These are phyloP conservation scores for Chloropsis cyanopogon DNA, from an alignment of 2,113 vertebrate genomes.

Conservation along the genomic window DNA sequence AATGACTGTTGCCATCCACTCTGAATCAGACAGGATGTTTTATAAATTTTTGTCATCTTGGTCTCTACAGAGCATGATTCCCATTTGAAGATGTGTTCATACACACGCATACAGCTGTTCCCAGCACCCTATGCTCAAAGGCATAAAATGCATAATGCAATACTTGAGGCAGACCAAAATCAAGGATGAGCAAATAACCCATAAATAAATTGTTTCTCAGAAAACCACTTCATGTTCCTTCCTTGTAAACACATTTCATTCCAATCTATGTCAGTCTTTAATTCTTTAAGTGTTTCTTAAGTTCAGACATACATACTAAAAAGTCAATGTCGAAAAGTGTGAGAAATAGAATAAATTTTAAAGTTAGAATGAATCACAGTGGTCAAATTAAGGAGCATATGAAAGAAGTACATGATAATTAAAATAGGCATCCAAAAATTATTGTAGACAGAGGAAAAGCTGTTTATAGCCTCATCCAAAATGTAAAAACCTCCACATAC, in stretches of 20 bases:
- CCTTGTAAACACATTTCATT: background rate
- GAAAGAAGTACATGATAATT: background rate
- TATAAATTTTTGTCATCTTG: background rate
- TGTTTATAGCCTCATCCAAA: background rate
- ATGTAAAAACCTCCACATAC: background rate
- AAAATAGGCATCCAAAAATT: background rate
- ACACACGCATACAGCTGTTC: background rate
- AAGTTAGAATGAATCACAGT: background rate
- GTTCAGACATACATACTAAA: background rate
- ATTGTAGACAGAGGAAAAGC: background rate
- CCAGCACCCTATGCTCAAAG: background rate
- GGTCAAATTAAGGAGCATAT: background rate
- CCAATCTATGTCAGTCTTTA: background rate
- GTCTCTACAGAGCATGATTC: background rate
- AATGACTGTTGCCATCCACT: background rate
- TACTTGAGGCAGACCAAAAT: background rate
- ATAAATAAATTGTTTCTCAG: background rate
- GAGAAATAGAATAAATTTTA: background rate
- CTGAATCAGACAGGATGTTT: background rate
- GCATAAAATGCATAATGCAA: background rate
- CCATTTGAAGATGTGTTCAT: background rate
- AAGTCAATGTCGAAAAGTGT: background rate
- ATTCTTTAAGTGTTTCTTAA: background rate
- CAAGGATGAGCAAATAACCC: background rate
- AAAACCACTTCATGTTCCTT: background rate